Conservation (phyloP, 2,113 vertebrate species). For the Tylochromis polylepis region DNA sequence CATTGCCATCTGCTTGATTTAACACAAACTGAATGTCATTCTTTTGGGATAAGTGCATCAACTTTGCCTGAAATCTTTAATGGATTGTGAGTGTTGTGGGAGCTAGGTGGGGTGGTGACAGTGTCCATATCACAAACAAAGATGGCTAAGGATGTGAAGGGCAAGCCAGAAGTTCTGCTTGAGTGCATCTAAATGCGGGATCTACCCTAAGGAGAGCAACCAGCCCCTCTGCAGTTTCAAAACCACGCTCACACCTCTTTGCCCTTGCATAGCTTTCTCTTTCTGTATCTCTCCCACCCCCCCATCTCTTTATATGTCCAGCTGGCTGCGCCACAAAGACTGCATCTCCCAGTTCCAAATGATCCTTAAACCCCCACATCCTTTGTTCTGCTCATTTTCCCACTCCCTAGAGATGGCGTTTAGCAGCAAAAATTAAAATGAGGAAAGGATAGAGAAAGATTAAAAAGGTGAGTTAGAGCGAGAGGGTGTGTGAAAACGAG, state of each 20-base stretch:
- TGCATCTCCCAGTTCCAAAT: conserved; percentile 62
- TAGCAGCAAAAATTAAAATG: conserved; percentile 61
- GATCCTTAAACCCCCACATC: conserved; percentile 67
- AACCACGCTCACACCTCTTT: conserved; percentile 68
- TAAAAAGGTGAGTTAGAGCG: conserved; percentile 29
- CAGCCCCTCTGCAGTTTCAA: conserved; percentile 38
- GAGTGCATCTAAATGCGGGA: conserved; percentile 70
- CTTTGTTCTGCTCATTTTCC: conserved; percentile 81
- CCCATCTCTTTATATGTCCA: conserved; percentile 77
- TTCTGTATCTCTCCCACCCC: conserved; percentile 50
- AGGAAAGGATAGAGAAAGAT: conserved; percentile 28
- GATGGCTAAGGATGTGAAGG: conserved; percentile 55
- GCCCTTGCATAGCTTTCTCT: conserved; percentile 49
- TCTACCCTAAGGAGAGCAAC: conserved; percentile 44
- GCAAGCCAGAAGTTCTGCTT: conserved; percentile 70
- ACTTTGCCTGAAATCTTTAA: conserved; percentile 32
- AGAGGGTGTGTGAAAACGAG: conserved; percentile 15
- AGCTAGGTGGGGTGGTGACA: conserved; percentile 22
- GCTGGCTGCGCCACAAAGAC: conserved; percentile 78
- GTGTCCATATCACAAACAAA: conserved; percentile 51
- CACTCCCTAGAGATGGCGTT: conserved; percentile 72
- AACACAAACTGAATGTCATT: conserved; percentile 46
- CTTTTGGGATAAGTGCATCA: conserved; percentile 43
- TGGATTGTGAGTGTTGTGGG: conserved; percentile 17
- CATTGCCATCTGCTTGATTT: conserved; percentile 50